Conservation (phyloP, 2,888 invertebrate genomes). For the Drosophila imparisetae region DNA sequence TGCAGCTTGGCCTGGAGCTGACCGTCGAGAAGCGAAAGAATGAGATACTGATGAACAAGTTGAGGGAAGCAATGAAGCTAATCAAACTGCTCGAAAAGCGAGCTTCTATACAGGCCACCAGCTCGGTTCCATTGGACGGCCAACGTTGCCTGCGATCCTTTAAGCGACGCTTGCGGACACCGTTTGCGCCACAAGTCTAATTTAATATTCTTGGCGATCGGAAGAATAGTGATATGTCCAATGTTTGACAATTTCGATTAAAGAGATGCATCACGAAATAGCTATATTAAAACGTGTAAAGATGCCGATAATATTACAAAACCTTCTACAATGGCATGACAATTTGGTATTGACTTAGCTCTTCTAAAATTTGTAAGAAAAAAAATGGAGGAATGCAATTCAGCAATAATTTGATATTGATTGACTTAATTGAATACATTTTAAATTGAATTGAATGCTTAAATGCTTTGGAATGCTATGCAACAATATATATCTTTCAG, state of each 20-base stretch:
- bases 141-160: slow-evolving; percentile 80
- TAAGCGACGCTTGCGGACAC: slow-evolving; percentile 74
- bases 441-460: neutral
- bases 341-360: neutral
- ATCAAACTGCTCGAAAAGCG: slow-evolving; percentile 82
- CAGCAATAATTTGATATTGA: neutral
- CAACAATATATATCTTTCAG: too few species aligned
- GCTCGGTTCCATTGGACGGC: slow-evolving; percentile 61
- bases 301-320: neutral
- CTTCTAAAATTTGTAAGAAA: neutral
- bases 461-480: too few species aligned
- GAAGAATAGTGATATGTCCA: slow-evolving; percentile 79
- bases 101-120: slow-evolving; percentile 57
- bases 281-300: neutral
- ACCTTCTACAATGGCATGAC: neutral
- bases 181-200: slow-evolving; percentile 66
- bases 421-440: neutral
- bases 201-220: slow-evolving; percentile 75
- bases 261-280: neutral
- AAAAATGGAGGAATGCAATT: neutral
- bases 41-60: slow-evolving; percentile 90
- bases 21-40: slow-evolving; percentile 92
- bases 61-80: slow-evolving; percentile 87
- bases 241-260: slow-evolving; percentile 58
- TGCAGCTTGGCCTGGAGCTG: slow-evolving; percentile 91